Evolutionary conservation across 1,140 invertebrate species (phyloP), one percentile per base, ranked within the genome.

Genomic region (Adoxophyes honmai): DNA sequence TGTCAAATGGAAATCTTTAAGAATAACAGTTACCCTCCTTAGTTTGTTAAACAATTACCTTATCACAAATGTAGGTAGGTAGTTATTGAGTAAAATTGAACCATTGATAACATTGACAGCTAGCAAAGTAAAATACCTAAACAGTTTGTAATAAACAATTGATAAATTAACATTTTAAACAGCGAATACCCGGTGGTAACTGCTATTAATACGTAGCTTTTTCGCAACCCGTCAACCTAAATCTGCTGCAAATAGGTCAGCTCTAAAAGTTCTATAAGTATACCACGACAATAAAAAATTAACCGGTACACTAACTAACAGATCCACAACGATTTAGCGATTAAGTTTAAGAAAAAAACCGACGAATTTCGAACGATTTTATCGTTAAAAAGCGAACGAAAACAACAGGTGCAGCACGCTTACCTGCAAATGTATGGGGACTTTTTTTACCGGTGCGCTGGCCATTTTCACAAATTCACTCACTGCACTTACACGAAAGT

Each of bases 351-450:
- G 15, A 7, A 48, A n/a, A 28, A 48, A 48, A 48, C 42, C 42
- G 34, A 34, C 53, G 52, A 57, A 11, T 58, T 58, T 66, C 59
- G 54, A 52, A 18, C 15, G 38, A 52, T 37, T 57, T 57, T 67
- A 55, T 53, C 16, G 16, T 33, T n/a, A 16, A 33, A 48, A 48
- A 11, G 57, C 38, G 21, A 28, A 3, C 39, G 36, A 69, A 73
- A 69, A 73, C 68, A 79, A 79, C 75, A 81, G 69, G 74, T 74
- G 66, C 55, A 55, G 66, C 55, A 55, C 13, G 34, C 91, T 90
- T 89, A 96, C 96, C 94, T 98, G 96, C 73, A 98, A 91, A 90
- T 98, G 96, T 85, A 98, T 97, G 34, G 96, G 96, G 48, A 98
- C 96, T 90, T 98, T 98, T 89, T 97, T 98, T 62, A 97, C 96